A percentile compares a stretch with the other conserved stretches of the same genome.
Conservation (phyloP, 2,113 vertebrate species). For the Cervus canadensis region DNA sequence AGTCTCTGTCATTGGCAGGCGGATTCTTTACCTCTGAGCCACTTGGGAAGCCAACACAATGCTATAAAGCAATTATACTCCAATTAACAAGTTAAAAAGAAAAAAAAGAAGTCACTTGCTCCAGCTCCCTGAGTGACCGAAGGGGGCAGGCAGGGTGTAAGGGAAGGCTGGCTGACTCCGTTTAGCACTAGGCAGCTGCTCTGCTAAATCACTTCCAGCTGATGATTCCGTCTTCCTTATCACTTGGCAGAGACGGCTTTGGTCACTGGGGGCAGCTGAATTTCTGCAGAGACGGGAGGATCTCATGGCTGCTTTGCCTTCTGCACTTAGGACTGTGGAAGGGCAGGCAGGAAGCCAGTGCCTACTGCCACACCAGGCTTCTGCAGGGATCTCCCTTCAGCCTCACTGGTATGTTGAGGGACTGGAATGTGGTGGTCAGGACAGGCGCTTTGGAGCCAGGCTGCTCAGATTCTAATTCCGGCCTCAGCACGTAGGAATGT, state of each 20-base stretch:
- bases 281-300: neutral
- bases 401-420: fast-evolving
- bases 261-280: neutral
- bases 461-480: neutral
- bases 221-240: neutral
- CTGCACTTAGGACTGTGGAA: neutral
- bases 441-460: neutral
- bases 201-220: neutral
- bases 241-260: neutral
- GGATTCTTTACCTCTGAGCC: neutral
- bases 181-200: neutral
- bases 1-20: neutral
- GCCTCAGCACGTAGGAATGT: neutral
- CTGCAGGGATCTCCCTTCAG: neutral
- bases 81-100: neutral
- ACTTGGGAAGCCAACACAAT: neutral
- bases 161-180: neutral
- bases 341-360: neutral
- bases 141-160: too few relatives aligned
- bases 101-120: neutral
- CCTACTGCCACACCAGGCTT: neutral
- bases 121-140: neutral
- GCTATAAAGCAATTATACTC: neutral
- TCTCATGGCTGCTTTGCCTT: neutral
- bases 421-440: neutral